Conservation (phyloP, 2,888 invertebrate species). For the Synanthedon vespiformis region DNA sequence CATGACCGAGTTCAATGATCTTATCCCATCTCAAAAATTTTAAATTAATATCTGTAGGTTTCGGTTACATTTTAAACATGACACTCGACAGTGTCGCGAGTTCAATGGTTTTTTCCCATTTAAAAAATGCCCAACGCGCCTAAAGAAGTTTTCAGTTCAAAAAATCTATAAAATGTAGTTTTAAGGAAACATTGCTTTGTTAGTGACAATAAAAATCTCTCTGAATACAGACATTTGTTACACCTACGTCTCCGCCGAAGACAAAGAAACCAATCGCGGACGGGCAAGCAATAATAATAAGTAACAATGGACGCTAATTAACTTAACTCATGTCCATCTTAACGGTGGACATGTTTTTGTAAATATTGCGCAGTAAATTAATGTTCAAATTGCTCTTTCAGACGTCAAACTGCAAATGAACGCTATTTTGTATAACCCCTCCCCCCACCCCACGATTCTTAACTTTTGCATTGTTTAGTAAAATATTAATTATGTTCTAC, state of each 20-base stretch:
- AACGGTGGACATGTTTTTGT: constrained; percentile 38
- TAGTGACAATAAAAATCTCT: constrained; percentile 10
- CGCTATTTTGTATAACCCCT: constrained; percentile 16
- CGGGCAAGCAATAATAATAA: constrained; percentile 29
- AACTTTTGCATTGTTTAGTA: too few species aligned
- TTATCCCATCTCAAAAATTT: too few species aligned
- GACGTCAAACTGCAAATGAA: constrained; percentile 49
- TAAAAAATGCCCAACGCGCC: too few species aligned
- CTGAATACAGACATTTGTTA: constrained; percentile 22
- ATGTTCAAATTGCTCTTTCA: constrained; percentile 54
- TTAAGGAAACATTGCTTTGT: neutral
- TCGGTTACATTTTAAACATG: too few species aligned
- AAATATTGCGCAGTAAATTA: constrained; percentile 50
- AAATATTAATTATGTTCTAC: too few species aligned
- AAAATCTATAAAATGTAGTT: neutral
- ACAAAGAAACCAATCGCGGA: constrained; percentile 22
- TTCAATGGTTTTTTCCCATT: too few species aligned
- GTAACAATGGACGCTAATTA: constrained; percentile 46
- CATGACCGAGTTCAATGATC: too few species aligned
- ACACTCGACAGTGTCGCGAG: too few species aligned
- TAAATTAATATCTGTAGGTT: too few species aligned
- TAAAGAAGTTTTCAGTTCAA: too few species aligned
- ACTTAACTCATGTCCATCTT: constrained; percentile 23
- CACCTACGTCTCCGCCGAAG: constrained; percentile 11
- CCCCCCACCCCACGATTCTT: neutral